These are phyloP conservation scores for Drosophila lowei DNA, from an alignment of 1,140 invertebrate genomes.

Conservation along the genomic window DNA sequence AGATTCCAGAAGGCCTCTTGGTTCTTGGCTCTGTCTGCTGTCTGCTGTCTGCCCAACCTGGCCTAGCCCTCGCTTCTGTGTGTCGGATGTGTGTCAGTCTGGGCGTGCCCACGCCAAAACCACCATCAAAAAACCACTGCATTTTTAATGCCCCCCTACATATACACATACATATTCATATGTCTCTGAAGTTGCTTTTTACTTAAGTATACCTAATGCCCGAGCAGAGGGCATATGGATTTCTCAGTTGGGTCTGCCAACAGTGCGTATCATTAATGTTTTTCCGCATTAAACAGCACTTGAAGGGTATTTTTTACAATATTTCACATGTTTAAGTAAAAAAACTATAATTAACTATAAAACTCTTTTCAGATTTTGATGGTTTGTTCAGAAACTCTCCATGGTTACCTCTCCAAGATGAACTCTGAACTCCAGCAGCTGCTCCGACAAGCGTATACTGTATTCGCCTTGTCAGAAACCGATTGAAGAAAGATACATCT, in stretches of 20 bases:
- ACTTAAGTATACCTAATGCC: slow-evolving; percentile 5
- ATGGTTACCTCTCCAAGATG: too few species aligned
- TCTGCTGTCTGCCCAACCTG: slow-evolving; percentile 6
- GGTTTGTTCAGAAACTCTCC: too few species aligned
- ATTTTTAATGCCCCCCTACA: slow-evolving; percentile 22
- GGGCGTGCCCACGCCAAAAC: slow-evolving; percentile 37
- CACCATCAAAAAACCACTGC: slow-evolving; percentile 24
- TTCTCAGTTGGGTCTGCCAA: background rate
- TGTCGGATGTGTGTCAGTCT: slow-evolving; percentile 40
- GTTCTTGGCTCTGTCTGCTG: slow-evolving; percentile 15
- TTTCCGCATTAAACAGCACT: too few species aligned
- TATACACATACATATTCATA: background rate
- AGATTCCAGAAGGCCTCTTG: slow-evolving; percentile 63
- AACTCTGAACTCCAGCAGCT: too few species aligned
- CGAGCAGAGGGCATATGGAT: too few species aligned
- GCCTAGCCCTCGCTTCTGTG: background rate
- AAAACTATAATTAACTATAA: background rate
- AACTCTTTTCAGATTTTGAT: background rate
- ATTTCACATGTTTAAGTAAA: too few species aligned
- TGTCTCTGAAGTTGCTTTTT: slow-evolving; percentile 8
- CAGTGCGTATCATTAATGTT: slow-evolving; percentile 25
- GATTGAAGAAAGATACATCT: slow-evolving; percentile 30
- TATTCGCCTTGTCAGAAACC: slow-evolving; percentile 1
- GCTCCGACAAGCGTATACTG: background rate
- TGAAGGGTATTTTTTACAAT: too few species aligned